These are phyloP conservation scores for Dynastes tityus DNA, from an alignment of 2,888 invertebrate genomes.

Conservation along the genomic window DNA sequence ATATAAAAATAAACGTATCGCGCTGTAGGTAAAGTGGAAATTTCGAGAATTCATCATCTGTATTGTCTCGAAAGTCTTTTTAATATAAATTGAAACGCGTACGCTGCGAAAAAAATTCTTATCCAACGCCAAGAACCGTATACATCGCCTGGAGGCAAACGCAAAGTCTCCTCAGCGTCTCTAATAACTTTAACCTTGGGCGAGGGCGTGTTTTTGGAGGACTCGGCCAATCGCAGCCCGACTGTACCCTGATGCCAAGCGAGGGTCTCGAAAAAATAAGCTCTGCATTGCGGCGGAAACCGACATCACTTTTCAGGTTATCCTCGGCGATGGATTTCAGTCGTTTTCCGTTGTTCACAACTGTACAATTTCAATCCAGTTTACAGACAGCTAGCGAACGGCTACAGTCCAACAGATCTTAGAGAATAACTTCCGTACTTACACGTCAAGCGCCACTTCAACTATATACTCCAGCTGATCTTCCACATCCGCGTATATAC, in stretches of 20 bases:
- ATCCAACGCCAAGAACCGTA: constrained; percentile 25
- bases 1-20: too few relatives aligned
- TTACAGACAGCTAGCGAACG: constrained; percentile 13
- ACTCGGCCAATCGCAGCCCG: constrained; percentile 57
- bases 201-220: constrained; percentile 54
- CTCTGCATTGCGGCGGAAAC: constrained; percentile 64
- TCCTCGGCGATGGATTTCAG: constrained; percentile 55
- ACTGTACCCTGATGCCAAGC: constrained; percentile 50
- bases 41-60: background rate
- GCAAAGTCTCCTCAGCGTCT: constrained; percentile 30
- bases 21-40: background rate
- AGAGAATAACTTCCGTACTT: background rate
- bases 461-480: constrained; percentile 13
- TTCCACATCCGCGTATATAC: background rate
- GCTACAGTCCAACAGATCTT: background rate
- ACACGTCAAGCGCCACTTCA: background rate
- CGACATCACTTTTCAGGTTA: constrained; percentile 60
- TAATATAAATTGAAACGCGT: constrained; percentile 13
- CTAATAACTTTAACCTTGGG: constrained; percentile 49
- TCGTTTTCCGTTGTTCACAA: constrained; percentile 55
- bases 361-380: constrained; percentile 38
- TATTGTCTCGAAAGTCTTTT: background rate
- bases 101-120: background rate
- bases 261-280: constrained; percentile 60
- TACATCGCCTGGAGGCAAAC: constrained; percentile 11